phyloP scores from a whole-genome alignment of 2,888 invertebrate species.

The Cylloceria caligata region DNA sequence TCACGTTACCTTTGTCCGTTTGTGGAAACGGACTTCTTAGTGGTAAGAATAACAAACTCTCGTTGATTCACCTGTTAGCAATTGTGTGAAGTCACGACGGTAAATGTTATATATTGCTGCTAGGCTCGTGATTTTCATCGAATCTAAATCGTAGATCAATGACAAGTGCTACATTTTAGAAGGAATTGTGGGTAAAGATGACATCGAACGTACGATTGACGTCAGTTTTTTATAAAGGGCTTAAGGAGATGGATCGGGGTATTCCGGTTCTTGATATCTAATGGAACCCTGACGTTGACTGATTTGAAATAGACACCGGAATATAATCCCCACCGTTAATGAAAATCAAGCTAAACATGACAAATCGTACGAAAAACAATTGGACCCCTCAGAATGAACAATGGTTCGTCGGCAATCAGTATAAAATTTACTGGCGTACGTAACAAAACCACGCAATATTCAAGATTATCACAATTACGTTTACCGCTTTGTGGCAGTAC shows the following conservation, averaged over 20 bases:
- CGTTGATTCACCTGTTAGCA: background rate
- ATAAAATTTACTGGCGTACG: background rate
- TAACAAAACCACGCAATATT: background rate
- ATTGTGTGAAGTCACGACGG: background rate
- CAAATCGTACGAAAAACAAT: background rate
- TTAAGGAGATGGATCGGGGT: slow-evolving; percentile 17
- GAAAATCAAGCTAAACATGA: slow-evolving; percentile 14
- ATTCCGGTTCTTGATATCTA: slow-evolving; percentile 8
- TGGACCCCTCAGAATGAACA: background rate
- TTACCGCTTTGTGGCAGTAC: background rate
- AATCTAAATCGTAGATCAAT: slow-evolving; percentile 38
- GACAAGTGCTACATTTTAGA: slow-evolving; percentile 40
- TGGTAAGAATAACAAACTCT: slow-evolving; percentile 23
- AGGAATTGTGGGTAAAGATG: no score
- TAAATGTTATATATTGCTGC: background rate
- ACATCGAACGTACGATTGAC: slow-evolving; percentile 32
- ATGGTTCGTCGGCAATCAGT: background rate
- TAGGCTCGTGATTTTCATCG: slow-evolving; percentile 10
- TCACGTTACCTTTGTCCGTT: slow-evolving; percentile 9
- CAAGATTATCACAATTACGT: background rate
- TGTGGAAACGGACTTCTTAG: no score
- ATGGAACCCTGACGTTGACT: slow-evolving; percentile 30
- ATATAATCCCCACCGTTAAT: slow-evolving; percentile 8
- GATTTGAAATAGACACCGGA: slow-evolving; percentile 18
- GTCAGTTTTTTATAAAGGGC: background rate